phyloP scores from a whole-genome alignment of 92 coral and sea anemone species.

The Bergia puertoricense region DNA sequence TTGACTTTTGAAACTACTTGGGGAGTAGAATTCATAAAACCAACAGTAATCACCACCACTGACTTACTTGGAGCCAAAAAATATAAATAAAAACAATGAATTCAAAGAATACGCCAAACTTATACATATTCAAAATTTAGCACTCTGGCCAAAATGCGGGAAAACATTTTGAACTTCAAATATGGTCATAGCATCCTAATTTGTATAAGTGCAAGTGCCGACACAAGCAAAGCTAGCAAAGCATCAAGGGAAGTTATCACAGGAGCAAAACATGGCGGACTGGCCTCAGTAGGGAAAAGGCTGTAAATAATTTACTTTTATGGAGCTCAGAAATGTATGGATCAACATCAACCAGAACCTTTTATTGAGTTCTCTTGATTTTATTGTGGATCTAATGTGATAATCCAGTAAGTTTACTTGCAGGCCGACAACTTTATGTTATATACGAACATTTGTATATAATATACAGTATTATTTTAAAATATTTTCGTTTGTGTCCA shows the following conservation, averaged over 20 bases:
- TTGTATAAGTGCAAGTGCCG: neutral
- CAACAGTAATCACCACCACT: neutral
- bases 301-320: neutral
- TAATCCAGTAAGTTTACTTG: neutral
- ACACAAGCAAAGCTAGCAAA: neutral
- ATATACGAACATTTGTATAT: no score
- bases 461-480: neutral
- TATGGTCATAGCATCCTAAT: slow-evolving; percentile 29
- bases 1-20: neutral
- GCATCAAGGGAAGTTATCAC: slow-evolving; percentile 19
- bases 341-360: neutral
- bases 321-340: neutral
- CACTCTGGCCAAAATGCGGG: neutral
- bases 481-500: neutral
- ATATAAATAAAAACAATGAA: neutral
- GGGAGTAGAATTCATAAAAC: neutral
- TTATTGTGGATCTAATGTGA: neutral
- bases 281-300: neutral
- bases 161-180: slow-evolving; percentile 20
- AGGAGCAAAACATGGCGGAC: slow-evolving; percentile 16
- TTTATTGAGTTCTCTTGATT: neutral
- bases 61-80: neutral
- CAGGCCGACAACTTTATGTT: neutral
- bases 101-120: neutral
- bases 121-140: neutral